Conservation (phyloP, 1,140 invertebrate genomes). For the Hycleus phaleratus region DNA sequence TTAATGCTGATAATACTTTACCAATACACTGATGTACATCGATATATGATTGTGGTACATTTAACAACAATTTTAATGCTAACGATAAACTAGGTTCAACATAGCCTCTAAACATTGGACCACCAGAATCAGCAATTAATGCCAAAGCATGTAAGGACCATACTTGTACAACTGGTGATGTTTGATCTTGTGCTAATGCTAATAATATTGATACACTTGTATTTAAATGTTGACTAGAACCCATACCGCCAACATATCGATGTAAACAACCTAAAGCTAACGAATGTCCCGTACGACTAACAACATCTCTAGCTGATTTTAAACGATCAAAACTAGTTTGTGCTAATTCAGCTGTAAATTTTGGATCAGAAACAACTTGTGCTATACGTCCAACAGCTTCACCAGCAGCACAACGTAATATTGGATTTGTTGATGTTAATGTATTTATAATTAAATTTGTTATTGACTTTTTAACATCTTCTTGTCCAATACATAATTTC, state of each 20-base stretch:
- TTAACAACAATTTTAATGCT: slow-evolving; percentile 80
- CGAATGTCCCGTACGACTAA: slow-evolving; percentile 84
- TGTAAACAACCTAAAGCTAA: slow-evolving; percentile 88
- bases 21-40: slow-evolving; percentile 95
- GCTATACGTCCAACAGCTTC: slow-evolving; percentile 85
- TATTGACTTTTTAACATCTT: slow-evolving; percentile 82
- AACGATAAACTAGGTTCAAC: slow-evolving; percentile 90
- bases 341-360: slow-evolving; percentile 84
- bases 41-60: slow-evolving; percentile 79
- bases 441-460: slow-evolving; percentile 72
- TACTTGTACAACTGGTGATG: slow-evolving; percentile 84
- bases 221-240: slow-evolving; percentile 85
- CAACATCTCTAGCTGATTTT: slow-evolving; percentile 80
- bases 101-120: slow-evolving; percentile 96
- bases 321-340: slow-evolving; percentile 86
- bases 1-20: slow-evolving; percentile 85
- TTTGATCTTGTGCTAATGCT: slow-evolving; percentile 87
- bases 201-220: slow-evolving; percentile 90
- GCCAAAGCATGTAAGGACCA: slow-evolving; percentile 95
- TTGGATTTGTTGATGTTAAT: slow-evolving; percentile 75
- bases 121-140: slow-evolving; percentile 93
- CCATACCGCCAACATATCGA: slow-evolving; percentile 84
- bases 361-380: slow-evolving; percentile 75
- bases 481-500: slow-evolving; percentile 79
- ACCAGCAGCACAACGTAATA: slow-evolving; percentile 79